Percentiles rank a stretch among this genome's conserved stretches.
These are phyloP conservation scores for Orchestes rusci DNA, from an alignment of 2,888 invertebrate species.

Conservation along the genomic window DNA sequence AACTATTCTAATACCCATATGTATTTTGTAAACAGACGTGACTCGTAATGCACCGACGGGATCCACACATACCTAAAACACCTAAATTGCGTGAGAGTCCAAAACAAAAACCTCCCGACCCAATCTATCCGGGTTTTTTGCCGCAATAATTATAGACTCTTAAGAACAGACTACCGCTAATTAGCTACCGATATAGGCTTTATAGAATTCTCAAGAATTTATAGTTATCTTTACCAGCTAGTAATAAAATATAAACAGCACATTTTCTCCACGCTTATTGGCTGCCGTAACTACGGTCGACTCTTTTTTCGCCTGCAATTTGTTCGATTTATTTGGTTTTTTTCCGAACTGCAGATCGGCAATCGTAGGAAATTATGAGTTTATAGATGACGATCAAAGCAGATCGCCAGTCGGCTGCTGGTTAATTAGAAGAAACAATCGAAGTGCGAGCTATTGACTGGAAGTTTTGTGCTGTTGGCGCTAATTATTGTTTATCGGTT, in stretches of 20 bases:
- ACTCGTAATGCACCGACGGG: no score
- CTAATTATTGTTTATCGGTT: conserved; percentile 8
- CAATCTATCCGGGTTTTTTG: conserved; percentile 10
- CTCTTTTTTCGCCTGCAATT: conserved; percentile 21
- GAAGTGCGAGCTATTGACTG: conserved; percentile 6
- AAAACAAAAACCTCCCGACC: no score
- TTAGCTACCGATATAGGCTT: conserved; percentile 15
- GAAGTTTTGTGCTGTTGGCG: conserved; percentile 1
- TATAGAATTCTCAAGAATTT: conserved; percentile 26
- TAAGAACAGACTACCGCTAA: conserved; percentile 8
- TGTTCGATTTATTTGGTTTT: conserved; percentile 22
- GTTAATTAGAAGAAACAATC: conserved; percentile 21
- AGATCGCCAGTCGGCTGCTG: conserved; percentile 2
- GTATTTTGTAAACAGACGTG: no score
- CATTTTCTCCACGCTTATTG: conserved; percentile 13
- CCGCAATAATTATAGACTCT: conserved; percentile 16
- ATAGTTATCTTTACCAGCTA: conserved; percentile 28
- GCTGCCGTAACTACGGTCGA: conserved; percentile 8
- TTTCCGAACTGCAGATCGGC: conserved; percentile 9
- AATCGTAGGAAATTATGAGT: conserved; percentile 18
- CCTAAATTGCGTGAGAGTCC: no score
- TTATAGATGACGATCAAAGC: conserved; percentile 11
- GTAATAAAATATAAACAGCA: conserved; percentile 28
- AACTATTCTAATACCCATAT: no score
- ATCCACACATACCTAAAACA: no score